Evolutionary conservation across 1,140 invertebrate genomes (phyloP).

Genomic region (Drosophila micromelanica): DNA sequence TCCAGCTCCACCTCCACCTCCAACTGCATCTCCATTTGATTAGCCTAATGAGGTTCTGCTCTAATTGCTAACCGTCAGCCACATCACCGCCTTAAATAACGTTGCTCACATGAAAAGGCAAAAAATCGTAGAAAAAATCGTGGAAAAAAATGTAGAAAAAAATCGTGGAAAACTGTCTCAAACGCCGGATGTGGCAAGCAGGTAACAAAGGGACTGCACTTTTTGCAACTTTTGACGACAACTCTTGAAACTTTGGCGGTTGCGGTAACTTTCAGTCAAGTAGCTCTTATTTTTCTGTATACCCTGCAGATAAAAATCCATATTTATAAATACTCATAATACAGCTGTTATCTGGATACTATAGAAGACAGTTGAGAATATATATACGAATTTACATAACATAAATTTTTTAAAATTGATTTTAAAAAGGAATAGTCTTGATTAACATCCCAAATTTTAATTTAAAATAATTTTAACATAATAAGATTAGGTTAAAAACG

Average conservation of each 20-base stretch:
- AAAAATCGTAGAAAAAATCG: slow-evolving; percentile 1
- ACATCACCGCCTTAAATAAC: background rate
- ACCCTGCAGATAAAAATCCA: background rate
- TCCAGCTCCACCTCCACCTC: slow-evolving; percentile 28
- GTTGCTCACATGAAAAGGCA: slow-evolving; percentile 13
- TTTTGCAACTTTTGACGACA: slow-evolving; percentile 58
- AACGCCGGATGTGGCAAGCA: slow-evolving; percentile 48
- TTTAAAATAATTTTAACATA: too few relatives aligned
- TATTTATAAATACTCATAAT: background rate
- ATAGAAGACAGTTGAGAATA: too few relatives aligned
- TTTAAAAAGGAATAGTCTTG: too few relatives aligned
- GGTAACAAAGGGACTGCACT: slow-evolving; percentile 56
- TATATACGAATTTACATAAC: too few relatives aligned
- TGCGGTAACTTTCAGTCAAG: slow-evolving; percentile 45
- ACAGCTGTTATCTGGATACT: too few relatives aligned
- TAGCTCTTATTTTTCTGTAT: slow-evolving; percentile 19
- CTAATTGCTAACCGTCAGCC: slow-evolving; percentile 49
- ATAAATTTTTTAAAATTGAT: too few relatives aligned
- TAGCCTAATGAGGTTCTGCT: slow-evolving; percentile 75
- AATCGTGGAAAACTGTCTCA: slow-evolving; percentile 51
- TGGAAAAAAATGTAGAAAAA: too few relatives aligned
- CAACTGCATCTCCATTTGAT: slow-evolving; percentile 58
- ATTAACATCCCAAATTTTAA: too few relatives aligned
- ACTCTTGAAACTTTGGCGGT: slow-evolving; percentile 53
- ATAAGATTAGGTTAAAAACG: too few relatives aligned